Evolutionary conservation across 2,113 vertebrate genomes (phyloP).

Genomic region (Oriolus oriolus): DNA sequence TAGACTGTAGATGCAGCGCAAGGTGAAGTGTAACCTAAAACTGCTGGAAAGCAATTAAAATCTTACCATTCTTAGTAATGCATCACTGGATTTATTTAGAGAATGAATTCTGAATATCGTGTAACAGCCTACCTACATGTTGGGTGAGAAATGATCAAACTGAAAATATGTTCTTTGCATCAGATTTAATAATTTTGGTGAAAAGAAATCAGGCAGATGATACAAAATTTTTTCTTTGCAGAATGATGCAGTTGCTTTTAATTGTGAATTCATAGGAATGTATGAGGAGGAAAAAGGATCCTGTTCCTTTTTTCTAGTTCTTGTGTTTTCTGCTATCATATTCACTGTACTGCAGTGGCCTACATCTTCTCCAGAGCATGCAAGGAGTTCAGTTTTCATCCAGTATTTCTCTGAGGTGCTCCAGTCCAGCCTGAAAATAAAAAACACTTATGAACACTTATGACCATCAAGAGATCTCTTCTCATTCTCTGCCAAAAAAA

Average conservation of each 20-base stretch:
- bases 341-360: neutral
- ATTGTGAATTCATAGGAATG: neutral
- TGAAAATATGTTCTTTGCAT: neutral
- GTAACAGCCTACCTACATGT: neutral
- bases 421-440: neutral
- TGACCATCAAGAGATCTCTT: neutral
- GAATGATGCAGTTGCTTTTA: neutral
- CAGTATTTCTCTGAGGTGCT: neutral
- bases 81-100: neutral
- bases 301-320: neutral
- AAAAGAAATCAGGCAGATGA: neutral
- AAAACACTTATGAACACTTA: neutral
- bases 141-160: neutral
- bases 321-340: neutral
- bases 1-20: conserved; percentile 44
- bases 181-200: neutral
- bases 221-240: neutral
- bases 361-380: neutral
- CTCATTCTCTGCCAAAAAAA: neutral
- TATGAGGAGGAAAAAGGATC: neutral
- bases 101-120: neutral
- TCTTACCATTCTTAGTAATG: conserved; percentile 49
- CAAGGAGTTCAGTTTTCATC: neutral
- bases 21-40: conserved; percentile 43
- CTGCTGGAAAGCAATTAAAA: conserved; percentile 60